Base-by-base conservation (phyloP, 1,140 invertebrate species). In the Propsilocerus akamusi region DNA sequence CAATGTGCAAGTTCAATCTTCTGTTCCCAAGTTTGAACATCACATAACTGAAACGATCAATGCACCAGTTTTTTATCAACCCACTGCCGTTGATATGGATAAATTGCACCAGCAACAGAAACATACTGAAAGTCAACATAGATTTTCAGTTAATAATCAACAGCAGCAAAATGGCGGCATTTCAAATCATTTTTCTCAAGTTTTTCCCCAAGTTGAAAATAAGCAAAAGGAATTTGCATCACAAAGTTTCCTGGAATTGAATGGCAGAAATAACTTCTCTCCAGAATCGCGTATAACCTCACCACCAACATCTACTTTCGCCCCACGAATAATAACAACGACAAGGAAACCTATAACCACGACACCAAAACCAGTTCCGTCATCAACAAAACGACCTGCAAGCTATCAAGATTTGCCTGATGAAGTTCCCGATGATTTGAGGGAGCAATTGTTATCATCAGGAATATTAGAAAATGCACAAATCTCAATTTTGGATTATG, bases 391-490 rank as follows among this genome's bases (percentile, higher is more conserved):
- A 61, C 14, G 64, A 68, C 53, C 70, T 69, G 53, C 65, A 71
- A 51, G 69, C 56, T 61, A 73, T 17, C 68, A 75, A 32, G 72
- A 83, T 60, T 66, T 90, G 22, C 86, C 86, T 7, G 83, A 86
- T 59, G 86, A 90, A 69, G 84, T 90, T 6, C 86, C 86, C 2
- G 84, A 87, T 49, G 85, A 89, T 61, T 71, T 90, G 26, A 73
- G 84, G 46, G 73, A 87, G 59, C 85, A 89, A 58, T 67, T 89
- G 0, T 58, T 89, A n/a, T 80, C 81, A 34, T 87, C 84, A 0
- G 86, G 86, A 30, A 88, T 90, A 53, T 67, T 89, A 32, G 80
- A 82, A 53, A 86, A 89, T 58, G 85, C 86, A 23, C 83, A 89
- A 57, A 88, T 89, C 49, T 86, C 86, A 53, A 76, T 89, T 23